A percentile compares a stretch with the other conserved stretches of the same genome.
These are phyloP conservation scores for Cygnus atratus DNA, from an alignment of 2,113 vertebrate species.

Conservation along the genomic window DNA sequence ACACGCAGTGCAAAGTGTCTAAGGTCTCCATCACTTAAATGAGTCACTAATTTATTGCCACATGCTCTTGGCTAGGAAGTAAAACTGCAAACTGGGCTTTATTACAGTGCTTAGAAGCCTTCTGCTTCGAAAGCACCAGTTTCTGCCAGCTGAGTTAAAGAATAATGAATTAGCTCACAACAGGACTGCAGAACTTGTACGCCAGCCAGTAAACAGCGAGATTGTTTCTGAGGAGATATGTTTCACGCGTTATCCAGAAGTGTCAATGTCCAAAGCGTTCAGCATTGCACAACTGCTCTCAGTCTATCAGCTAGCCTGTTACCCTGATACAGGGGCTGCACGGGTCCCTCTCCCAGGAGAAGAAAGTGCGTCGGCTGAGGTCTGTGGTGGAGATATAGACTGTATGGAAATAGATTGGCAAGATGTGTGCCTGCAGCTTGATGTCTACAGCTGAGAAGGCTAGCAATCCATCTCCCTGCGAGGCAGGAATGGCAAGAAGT, in stretches of 20 bases:
- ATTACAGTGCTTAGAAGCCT: background rate
- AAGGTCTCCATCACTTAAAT: background rate
- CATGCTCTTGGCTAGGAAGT: background rate
- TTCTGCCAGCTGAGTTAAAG: background rate
- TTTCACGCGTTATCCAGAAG: background rate
- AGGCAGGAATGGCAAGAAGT: background rate
- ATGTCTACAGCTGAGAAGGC: accelerated
- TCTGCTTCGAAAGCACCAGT: background rate
- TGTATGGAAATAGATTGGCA: background rate
- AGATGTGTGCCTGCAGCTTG: background rate
- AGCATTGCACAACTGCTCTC: accelerated
- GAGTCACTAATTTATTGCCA: background rate
- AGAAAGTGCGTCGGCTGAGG: background rate
- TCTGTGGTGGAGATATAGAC: background rate
- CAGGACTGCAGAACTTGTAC: background rate
- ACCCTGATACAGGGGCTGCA: background rate
- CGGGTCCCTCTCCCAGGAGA: background rate
- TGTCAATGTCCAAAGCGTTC: accelerated
- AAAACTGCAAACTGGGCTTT: background rate
- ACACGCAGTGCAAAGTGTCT: background rate
- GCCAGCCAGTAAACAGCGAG: background rate
- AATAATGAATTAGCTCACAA: background rate
- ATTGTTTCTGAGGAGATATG: background rate
- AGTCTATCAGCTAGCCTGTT: background rate
- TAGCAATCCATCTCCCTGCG: background rate